Conservation (phyloP, 2,797 vertebrate species). For the Amniataba percoides region DNA sequence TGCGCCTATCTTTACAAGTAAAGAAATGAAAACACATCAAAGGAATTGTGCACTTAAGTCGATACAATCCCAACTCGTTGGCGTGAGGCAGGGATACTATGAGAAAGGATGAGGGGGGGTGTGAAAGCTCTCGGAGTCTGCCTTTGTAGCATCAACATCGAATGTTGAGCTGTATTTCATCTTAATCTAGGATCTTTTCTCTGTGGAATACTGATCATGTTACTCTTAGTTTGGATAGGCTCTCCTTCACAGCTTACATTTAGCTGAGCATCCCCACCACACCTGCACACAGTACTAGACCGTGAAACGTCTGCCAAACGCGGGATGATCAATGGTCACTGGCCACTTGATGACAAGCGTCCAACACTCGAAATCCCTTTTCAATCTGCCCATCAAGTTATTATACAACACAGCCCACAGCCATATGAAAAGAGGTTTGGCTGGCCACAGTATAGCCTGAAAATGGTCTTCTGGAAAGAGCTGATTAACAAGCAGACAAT, state of each 20-base stretch:
- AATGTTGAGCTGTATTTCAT: conserved; percentile 60
- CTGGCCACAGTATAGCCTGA: conserved; percentile 37
- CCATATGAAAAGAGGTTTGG: conserved; percentile 41
- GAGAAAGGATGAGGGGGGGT: conserved; percentile 40
- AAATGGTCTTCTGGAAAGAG: conserved; percentile 55
- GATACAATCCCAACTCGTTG: conserved; percentile 44
- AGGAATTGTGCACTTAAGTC: conserved; percentile 48
- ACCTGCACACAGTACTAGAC: conserved; percentile 47
- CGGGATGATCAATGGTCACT: conserved; percentile 53
- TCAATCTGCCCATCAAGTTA: conserved; percentile 42
- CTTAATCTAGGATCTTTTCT: conserved; percentile 61
- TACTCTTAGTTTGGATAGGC: conserved; percentile 45
- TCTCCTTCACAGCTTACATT: conserved; percentile 35
- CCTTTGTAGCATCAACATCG: conserved; percentile 60
- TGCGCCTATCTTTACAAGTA: conserved; percentile 46
- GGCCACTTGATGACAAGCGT: conserved; percentile 60
- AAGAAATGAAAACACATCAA: conserved; percentile 70
- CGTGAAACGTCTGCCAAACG: conserved; percentile 49
- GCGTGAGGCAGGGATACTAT: conserved; percentile 41
- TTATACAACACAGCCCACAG: conserved; percentile 52
- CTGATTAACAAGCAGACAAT: conserved; percentile 55
- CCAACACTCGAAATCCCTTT: conserved; percentile 55
- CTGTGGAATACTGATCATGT: conserved; percentile 65
- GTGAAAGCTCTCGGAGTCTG: conserved; percentile 51
- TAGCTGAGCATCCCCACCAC: conserved; percentile 30